Evolutionary conservation across 64 coral and sea anemone species (phyloP).

Genomic region (Orbicella faveolata): DNA sequence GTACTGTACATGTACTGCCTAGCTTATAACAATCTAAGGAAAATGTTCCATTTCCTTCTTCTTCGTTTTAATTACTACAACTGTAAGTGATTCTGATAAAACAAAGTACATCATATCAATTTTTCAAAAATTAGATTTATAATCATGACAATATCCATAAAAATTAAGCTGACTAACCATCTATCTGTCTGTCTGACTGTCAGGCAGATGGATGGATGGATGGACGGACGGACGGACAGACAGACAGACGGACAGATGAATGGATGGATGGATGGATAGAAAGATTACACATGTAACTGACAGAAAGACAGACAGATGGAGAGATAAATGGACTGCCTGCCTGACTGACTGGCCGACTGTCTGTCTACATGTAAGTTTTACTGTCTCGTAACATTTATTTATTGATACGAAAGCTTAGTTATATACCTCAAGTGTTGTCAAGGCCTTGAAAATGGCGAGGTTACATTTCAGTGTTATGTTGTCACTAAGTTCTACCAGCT

Average conservation of each 20-base stretch:
- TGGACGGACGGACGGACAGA: background rate
- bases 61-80: no score
- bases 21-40: no score
- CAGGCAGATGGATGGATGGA: background rate
- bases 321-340: no score
- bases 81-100: no score
- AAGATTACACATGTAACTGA: no score
- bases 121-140: no score
- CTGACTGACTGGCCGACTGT: background rate
- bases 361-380: background rate
- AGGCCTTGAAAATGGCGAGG: slow-evolving; percentile 79
- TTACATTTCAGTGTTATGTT: slow-evolving; percentile 81
- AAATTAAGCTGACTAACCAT: background rate
- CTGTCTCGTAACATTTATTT: background rate
- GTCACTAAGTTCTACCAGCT: slow-evolving; percentile 73
- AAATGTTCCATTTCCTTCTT: no score
- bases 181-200: background rate
- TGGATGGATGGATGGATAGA: background rate
- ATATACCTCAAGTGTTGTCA: slow-evolving; percentile 75
- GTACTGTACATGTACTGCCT: no score
- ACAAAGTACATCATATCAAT: no score
- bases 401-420: background rate
- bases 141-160: no score
- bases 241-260: background rate
- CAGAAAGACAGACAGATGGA: no score